phyloP scores from a whole-genome alignment of 2,113 vertebrate genomes.

The Crotalus viridis region DNA sequence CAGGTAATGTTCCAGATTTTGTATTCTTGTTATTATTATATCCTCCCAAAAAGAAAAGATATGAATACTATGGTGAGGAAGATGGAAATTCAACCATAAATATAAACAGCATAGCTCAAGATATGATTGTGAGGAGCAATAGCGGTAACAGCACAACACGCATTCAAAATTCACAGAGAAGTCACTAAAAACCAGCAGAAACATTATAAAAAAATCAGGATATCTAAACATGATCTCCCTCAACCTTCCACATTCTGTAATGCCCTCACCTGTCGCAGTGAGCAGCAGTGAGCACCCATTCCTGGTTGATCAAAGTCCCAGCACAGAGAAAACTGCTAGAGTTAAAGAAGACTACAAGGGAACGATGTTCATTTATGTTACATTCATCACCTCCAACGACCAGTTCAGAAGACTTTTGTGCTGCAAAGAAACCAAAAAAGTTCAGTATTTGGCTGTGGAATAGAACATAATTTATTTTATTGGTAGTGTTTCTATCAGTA shows the following conservation, averaged over 20 bases:
- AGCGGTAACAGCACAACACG: background rate
- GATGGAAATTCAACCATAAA: too few species aligned
- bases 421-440: background rate
- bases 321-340: background rate
- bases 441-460: too few species aligned
- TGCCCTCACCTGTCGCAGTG: background rate
- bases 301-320: background rate
- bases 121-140: background rate
- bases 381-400: background rate
- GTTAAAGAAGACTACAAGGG: background rate
- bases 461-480: background rate
- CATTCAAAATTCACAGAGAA: background rate
- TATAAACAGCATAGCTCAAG: background rate
- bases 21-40: too few species aligned
- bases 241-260: background rate
- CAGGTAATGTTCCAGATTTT: too few species aligned
- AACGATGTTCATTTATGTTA: background rate
- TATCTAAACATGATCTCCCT: background rate
- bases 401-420: background rate
- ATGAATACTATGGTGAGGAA: too few species aligned
- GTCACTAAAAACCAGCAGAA: background rate
- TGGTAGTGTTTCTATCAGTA: background rate
- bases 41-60: too few species aligned
- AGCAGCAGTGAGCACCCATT: constrained; percentile 9
- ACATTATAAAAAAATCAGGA: background rate